Conservation (phyloP, 37 sponge, comb jelly and placozoan species). For the Theonella swinhoei region DNA sequence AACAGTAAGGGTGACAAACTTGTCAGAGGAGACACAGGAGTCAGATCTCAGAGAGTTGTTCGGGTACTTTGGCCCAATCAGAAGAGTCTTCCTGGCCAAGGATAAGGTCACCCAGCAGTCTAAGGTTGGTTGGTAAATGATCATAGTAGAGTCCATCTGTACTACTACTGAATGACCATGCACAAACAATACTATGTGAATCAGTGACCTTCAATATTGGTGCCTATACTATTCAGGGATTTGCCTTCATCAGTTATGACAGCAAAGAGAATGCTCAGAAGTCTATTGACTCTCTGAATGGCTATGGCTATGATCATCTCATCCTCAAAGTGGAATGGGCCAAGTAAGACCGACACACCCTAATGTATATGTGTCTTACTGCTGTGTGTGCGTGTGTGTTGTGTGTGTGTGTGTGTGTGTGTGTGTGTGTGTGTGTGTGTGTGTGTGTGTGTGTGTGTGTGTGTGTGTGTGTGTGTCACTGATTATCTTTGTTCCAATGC, state of each 20-base stretch:
- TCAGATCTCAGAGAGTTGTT: constrained; percentile 89
- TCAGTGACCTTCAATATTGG: not conserved
- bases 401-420: constrained; percentile 15
- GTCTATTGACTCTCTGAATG: constrained; percentile 78
- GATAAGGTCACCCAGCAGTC: constrained; percentile 91
- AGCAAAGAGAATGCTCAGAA: constrained; percentile 70
- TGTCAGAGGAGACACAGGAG: constrained; percentile 93
- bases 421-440: constrained; percentile 5
- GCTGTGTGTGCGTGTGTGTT: no score
- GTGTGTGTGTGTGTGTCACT: constrained; percentile 3
- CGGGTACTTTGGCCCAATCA: constrained; percentile 81
- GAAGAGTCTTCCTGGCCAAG: constrained; percentile 88
- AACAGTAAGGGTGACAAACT: constrained; percentile 90
- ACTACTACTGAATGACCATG: no score
- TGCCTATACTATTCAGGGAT: constrained; percentile 65
- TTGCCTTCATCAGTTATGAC: constrained; percentile 88
- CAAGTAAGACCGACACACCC: no score
- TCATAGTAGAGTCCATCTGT: not conserved
- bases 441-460: constrained; percentile 12
- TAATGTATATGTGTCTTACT: not conserved
- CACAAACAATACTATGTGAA: not conserved
- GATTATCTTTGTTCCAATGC: not conserved
- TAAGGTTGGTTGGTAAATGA: constrained; percentile 83
- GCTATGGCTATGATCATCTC: constrained; percentile 92
- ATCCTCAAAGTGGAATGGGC: constrained; percentile 98